Percentiles rank a stretch among this genome's conserved stretches.
These are phyloP conservation scores for Macrosoma leucophasiata DNA, from an alignment of 2,888 invertebrate genomes.

Conservation along the genomic window DNA sequence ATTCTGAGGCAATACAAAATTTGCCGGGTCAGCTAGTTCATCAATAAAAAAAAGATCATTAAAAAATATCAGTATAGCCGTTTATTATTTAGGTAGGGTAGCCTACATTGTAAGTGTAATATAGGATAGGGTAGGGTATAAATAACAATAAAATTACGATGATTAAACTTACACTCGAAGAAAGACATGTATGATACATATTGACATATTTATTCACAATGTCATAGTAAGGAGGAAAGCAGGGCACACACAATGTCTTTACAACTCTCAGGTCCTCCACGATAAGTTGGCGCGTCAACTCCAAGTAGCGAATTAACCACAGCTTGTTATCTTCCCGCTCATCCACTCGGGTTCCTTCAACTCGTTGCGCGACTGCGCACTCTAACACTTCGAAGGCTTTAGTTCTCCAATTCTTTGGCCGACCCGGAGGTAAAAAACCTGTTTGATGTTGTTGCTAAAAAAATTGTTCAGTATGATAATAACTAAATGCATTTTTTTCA, in stretches of 20 bases:
- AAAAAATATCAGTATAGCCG: too few relatives aligned
- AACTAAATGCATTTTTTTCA: too few relatives aligned
- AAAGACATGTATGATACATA: slow-evolving; percentile 95
- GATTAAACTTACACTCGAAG: slow-evolving; percentile 79
- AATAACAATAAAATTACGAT: not conserved
- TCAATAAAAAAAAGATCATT: too few relatives aligned
- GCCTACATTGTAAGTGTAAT: too few relatives aligned
- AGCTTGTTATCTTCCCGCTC: slow-evolving; percentile 93
- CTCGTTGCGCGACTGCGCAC: slow-evolving; percentile 85
- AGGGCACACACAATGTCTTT: slow-evolving; percentile 91
- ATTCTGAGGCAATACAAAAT: too few relatives aligned
- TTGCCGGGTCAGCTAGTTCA: too few relatives aligned
- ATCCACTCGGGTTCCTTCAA: slow-evolving; percentile 96
- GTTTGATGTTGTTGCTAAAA: slow-evolving; percentile 83
- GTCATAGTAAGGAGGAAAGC: slow-evolving; percentile 96
- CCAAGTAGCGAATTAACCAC: slow-evolving; percentile 96
- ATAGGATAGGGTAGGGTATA: too few relatives aligned
- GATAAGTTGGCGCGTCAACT: slow-evolving; percentile 89
- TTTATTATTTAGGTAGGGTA: too few relatives aligned
- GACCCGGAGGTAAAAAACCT: slow-evolving; percentile 94
- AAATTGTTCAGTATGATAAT: slow-evolving; percentile 3
- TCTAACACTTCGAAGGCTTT: slow-evolving; percentile 90
- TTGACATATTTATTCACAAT: slow-evolving; percentile 93
- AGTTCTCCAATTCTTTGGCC: slow-evolving; percentile 94
- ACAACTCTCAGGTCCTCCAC: slow-evolving; percentile 94